phyloP scores from a whole-genome alignment of 2,797 vertebrate species.

The Loris lydekkerianus region DNA sequence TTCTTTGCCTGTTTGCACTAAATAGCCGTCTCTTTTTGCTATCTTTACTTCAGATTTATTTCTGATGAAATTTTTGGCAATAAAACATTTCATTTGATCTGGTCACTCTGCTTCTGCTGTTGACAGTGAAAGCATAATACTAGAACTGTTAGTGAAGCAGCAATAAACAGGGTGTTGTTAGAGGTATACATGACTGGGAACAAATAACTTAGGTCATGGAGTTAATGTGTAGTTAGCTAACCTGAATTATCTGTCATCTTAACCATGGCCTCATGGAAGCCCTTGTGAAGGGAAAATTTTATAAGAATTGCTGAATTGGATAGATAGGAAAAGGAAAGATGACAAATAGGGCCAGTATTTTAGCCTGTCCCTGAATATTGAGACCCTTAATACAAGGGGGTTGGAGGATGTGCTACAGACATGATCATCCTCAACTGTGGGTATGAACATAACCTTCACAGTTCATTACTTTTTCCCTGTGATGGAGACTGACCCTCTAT shows the following conservation, averaged over 20 bases:
- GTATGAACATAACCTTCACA: not conserved
- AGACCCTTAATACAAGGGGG: not conserved
- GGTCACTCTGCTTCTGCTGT: not conserved
- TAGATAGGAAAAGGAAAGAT: not conserved
- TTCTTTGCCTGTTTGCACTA: not conserved
- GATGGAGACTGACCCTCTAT: not conserved
- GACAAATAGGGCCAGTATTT: not conserved
- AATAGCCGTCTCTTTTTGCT: not conserved
- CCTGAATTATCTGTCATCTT: not conserved
- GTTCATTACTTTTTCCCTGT: slow-evolving; percentile 10
- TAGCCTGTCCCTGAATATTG: not conserved
- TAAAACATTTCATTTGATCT: not conserved
- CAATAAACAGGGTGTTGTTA: not conserved
- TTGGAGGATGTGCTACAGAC: not conserved
- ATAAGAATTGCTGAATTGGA: slow-evolving; percentile 21
- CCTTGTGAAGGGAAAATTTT: not conserved
- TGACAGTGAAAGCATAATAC: not conserved
- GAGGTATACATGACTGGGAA: not conserved
- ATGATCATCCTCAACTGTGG: not conserved
- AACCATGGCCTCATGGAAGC: not conserved
- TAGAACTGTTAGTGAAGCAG: not conserved
- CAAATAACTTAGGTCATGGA: slow-evolving; percentile 23
- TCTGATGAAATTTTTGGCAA: slow-evolving; percentile 21
- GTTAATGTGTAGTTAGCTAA: not conserved
- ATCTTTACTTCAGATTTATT: slow-evolving; percentile 35